A percentile compares a stretch with the other conserved stretches of the same genome.
These are phyloP conservation scores for Oncorhynchus clarkii DNA, from an alignment of 2,113 vertebrate species.

Conservation along the genomic window DNA sequence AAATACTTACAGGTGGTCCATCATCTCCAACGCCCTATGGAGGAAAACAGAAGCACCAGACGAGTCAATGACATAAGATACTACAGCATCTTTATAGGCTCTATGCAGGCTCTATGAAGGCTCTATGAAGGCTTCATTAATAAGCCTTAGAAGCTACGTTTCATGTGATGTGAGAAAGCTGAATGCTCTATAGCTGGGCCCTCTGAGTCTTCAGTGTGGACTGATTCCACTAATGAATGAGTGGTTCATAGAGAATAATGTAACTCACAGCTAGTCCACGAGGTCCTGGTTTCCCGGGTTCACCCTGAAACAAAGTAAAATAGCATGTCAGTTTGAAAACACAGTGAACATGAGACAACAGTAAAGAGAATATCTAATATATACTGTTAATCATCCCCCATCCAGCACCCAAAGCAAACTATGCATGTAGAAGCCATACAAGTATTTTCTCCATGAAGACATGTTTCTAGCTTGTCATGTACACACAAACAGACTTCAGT, in stretches of 20 bases:
- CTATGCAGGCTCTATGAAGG: neutral
- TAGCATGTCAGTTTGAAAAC: neutral
- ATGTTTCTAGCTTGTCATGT: no score
- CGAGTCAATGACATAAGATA: neutral
- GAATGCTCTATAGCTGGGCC: neutral
- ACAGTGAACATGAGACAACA: neutral
- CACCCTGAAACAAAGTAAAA: conserved; percentile 77
- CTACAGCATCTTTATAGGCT: no score
- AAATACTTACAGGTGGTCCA: conserved; percentile 83
- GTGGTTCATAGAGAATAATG: conserved; percentile 1
- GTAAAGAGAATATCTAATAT: neutral
- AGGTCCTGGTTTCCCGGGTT: conserved; percentile 86
- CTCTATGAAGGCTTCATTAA: neutral
- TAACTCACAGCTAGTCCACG: conserved; percentile 87
- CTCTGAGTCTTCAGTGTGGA: neutral
- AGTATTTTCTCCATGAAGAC: no score
- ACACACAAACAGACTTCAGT: no score
- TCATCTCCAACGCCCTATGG: conserved; percentile 84
- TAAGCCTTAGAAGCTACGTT: neutral
- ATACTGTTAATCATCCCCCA: no score
- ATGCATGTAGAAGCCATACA: neutral
- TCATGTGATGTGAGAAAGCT: neutral
- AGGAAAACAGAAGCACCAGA: conserved; percentile 35
- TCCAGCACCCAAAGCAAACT: neutral
- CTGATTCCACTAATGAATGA: neutral